A percentile compares a stretch with the other conserved stretches of the same genome.
phyloP scores from a whole-genome alignment of 2,113 vertebrate genomes.

The Dromiciops gliroides region DNA sequence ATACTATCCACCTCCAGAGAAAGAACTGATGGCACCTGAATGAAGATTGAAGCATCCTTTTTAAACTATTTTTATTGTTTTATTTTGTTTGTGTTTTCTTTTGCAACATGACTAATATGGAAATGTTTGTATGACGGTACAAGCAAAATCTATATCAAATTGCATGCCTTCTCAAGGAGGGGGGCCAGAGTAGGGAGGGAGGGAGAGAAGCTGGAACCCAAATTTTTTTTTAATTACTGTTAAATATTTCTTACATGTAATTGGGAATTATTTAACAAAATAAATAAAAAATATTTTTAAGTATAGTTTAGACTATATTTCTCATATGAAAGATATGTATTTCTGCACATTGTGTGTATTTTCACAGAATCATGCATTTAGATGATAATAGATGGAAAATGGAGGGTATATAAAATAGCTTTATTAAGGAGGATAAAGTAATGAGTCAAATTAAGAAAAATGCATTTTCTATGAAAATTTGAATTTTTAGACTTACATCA shows the following conservation, averaged over 20 bases:
- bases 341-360: neutral
- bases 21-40: neutral
- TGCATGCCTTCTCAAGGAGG: neutral
- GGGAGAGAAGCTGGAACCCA: neutral
- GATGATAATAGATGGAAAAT: conserved; percentile 51
- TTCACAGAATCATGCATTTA: conserved; percentile 56
- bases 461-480: conserved; percentile 74
- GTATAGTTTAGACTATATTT: neutral
- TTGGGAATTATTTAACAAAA: neutral
- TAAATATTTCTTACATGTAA: neutral
- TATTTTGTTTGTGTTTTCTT: neutral
- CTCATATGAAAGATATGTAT: neutral
- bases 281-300: neutral
- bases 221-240: neutral
- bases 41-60: neutral
- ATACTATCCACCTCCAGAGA: neutral
- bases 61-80: neutral
- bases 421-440: conserved; percentile 66
- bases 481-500: conserved; percentile 71
- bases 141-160: neutral
- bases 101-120: neutral
- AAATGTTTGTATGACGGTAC: neutral
- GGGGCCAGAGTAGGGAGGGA: neutral
- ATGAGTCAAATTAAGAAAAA: conserved; percentile 60
- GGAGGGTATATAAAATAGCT: conserved; percentile 65